Evolutionary conservation across 2,797 vertebrate species (phyloP).

Genomic region (Falco peregrinus): DNA sequence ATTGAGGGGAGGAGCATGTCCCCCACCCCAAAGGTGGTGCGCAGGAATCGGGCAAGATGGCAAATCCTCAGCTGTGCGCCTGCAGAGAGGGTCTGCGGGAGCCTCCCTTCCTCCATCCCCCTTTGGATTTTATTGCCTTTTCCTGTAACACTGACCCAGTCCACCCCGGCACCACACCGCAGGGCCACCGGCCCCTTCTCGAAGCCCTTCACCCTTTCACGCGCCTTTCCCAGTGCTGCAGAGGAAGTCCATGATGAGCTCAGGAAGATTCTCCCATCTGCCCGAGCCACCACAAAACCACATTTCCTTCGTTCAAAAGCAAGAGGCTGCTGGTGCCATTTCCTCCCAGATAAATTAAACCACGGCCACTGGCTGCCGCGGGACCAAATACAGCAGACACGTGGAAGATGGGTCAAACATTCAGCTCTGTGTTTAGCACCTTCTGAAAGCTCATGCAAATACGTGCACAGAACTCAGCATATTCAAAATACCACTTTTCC

Average conservation of each 20-base stretch:
- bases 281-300: background rate
- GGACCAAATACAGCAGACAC: background rate
- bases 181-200: background rate
- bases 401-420: background rate
- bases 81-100: accelerated
- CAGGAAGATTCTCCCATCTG: background rate
- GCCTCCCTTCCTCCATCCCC: background rate
- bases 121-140: background rate
- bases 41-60: accelerated
- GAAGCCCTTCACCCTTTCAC: background rate
- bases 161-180: accelerated
- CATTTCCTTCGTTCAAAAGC: slow-evolving; percentile 46
- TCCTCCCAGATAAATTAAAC: background rate
- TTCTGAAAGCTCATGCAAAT: background rate
- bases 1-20: accelerated
- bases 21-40: accelerated
- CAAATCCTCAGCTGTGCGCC: accelerated
- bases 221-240: background rate
- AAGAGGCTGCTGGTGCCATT: background rate
- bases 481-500: background rate
- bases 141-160: background rate
- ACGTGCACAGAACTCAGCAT: background rate
- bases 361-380: accelerated
- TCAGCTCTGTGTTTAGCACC: background rate
- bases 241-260: background rate